phyloP scores from a whole-genome alignment of 2,797 vertebrate species.

The Antrozous pallidus region DNA sequence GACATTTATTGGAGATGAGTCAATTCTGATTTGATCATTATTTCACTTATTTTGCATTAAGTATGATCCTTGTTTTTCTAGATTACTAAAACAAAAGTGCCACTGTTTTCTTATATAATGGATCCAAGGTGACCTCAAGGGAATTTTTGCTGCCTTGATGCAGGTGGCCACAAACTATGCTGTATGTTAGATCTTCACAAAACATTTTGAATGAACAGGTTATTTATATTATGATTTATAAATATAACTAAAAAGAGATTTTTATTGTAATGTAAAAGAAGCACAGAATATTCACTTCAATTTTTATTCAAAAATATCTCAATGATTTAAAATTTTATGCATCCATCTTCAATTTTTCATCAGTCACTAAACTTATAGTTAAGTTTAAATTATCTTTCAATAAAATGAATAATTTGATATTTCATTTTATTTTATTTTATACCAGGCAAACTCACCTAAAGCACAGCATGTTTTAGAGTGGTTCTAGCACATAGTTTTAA shows the following conservation, averaged over 20 bases:
- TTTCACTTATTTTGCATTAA: not conserved
- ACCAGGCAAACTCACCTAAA: not conserved
- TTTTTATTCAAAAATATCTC: not conserved
- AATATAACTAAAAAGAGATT: not conserved
- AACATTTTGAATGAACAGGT: not conserved
- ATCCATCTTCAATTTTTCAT: not conserved
- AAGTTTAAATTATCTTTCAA: not conserved
- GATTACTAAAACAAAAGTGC: not conserved
- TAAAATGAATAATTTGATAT: not conserved
- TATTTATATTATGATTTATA: not conserved
- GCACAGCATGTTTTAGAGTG: not conserved
- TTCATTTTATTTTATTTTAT: not conserved
- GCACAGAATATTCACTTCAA: not conserved
- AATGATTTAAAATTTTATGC: not conserved
- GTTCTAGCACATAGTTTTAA: not conserved
- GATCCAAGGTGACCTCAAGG: not conserved
- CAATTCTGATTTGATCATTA: not conserved
- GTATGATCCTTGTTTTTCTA: not conserved
- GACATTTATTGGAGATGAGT: not conserved
- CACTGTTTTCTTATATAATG: not conserved
- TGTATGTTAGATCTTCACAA: not conserved
- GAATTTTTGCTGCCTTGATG: not conserved
- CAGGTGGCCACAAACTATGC: not conserved
- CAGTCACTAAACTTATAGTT: not conserved
- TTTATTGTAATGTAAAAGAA: not conserved